A percentile compares a stretch with the other conserved stretches of the same genome.
Evolutionary conservation across 2,888 invertebrate species (phyloP).

Genomic region (Platycheirus albimanus): DNA sequence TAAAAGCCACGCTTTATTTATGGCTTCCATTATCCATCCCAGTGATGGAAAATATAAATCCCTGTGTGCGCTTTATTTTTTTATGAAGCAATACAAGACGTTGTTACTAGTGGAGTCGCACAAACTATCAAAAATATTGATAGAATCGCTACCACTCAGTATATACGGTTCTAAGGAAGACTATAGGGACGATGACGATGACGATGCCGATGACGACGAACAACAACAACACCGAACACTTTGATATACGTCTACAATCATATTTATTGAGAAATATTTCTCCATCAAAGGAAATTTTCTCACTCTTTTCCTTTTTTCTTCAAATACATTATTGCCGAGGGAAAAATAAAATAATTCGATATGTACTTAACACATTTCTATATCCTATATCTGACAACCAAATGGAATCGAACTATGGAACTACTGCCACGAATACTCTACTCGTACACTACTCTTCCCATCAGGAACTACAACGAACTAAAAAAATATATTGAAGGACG

Average conservation of each 20-base stretch:
- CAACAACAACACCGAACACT: background rate
- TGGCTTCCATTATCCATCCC: constrained; percentile 53
- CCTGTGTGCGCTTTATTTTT: constrained; percentile 17
- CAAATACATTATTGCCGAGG: constrained; percentile 37
- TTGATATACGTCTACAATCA: constrained; percentile 41
- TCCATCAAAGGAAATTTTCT: constrained; percentile 38
- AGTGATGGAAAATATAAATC: constrained; percentile 40
- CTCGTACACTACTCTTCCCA: background rate
- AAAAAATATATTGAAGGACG: too few relatives aligned
- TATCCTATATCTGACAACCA: constrained; percentile 35
- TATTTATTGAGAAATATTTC: constrained; percentile 53
- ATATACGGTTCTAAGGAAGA: too few relatives aligned
- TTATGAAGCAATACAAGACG: background rate
- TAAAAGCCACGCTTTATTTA: constrained; percentile 50
- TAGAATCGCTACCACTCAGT: constrained; percentile 20
- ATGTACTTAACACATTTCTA: constrained; percentile 46
- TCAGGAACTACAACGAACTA: background rate
- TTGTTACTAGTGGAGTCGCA: constrained; percentile 34
- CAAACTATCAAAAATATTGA: constrained; percentile 67
- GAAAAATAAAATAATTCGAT: constrained; percentile 61
- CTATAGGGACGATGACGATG: background rate
- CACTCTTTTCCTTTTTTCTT: constrained; percentile 1
- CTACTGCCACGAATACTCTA: background rate
- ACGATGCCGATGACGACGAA: too few relatives aligned
- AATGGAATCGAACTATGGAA: background rate